Percentiles rank a stretch among this genome's conserved stretches.
Conservation (phyloP, 2,888 invertebrate genomes). For the Drosophila mercatorum region DNA sequence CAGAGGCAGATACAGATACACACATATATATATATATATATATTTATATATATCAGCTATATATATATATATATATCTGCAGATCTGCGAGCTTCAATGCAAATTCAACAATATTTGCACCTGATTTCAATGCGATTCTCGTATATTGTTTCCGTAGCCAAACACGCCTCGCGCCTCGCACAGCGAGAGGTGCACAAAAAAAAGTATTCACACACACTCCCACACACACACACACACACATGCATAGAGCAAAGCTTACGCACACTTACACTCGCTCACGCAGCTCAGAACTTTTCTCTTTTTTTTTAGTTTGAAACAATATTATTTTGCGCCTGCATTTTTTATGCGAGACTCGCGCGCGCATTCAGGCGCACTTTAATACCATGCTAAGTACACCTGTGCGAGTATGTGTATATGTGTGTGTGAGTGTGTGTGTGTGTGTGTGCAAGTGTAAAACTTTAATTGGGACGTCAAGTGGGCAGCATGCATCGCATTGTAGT, state of each 20-base stretch:
- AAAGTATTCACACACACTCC: background rate
- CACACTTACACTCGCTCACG: background rate
- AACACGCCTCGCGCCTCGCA: background rate
- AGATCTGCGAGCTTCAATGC: constrained; percentile 31
- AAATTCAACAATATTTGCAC: constrained; percentile 76
- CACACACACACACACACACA: constrained; percentile 5
- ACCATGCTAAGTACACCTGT: constrained; percentile 72
- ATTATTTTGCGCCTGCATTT: constrained; percentile 58
- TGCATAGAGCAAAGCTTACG: background rate
- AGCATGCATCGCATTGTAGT: constrained; percentile 45
- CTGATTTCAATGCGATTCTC: constrained; percentile 61
- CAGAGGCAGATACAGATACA: too few species aligned
- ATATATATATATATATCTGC: constrained; percentile 3
- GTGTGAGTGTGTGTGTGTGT: constrained; percentile 8
- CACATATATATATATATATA: constrained; percentile 2
- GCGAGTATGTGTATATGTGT: constrained; percentile 9
- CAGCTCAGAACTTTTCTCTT: constrained; percentile 28
- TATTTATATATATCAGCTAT: constrained; percentile 2
- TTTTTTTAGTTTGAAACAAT: constrained; percentile 32
- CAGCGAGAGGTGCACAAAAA: background rate
- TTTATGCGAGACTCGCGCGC: constrained; percentile 66
- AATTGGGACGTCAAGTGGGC: constrained; percentile 78
- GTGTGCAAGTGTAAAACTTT: constrained; percentile 65
- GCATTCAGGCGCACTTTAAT: constrained; percentile 66
- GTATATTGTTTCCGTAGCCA: constrained; percentile 52